Conservation (phyloP, 23 tunicate species). For the Styela plicata region DNA sequence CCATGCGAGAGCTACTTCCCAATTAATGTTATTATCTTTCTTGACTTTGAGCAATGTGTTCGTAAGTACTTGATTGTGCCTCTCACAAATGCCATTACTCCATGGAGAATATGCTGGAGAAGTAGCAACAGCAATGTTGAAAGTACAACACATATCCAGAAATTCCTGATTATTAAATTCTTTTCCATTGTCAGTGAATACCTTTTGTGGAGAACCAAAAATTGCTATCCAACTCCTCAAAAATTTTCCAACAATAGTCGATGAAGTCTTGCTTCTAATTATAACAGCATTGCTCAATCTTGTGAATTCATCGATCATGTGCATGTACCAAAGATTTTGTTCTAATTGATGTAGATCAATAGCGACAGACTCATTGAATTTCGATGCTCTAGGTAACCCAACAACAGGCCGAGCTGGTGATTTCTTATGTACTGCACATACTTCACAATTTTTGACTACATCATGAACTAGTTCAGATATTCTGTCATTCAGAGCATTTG, state of each 20-base stretch:
- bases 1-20: conserved; percentile 17
- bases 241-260: conserved; percentile 20
- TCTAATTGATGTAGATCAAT: conserved; percentile 27
- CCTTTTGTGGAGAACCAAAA: conserved; percentile 23
- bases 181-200: conserved; percentile 29
- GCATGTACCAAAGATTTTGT: conserved; percentile 25
- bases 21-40: neutral
- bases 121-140: conserved; percentile 14
- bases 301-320: conserved; percentile 30
- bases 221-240: conserved; percentile 16
- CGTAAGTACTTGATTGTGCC: conserved; percentile 10
- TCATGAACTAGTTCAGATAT: neutral
- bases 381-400: conserved; percentile 12
- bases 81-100: conserved; percentile 36
- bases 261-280: conserved; percentile 9
- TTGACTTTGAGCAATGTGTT: conserved; percentile 2
- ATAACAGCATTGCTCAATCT: conserved; percentile 30
- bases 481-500: conserved; percentile 1
- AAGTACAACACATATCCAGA: conserved; percentile 16
- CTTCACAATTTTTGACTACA: conserved; percentile 15
- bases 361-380: conserved; percentile 25
- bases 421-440: conserved; percentile 1
- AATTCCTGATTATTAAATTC: no score
- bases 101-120: conserved; percentile 31
- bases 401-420: no score